Base-by-base conservation (phyloP, 1,140 invertebrate species). In the Megathymus violae region DNA sequence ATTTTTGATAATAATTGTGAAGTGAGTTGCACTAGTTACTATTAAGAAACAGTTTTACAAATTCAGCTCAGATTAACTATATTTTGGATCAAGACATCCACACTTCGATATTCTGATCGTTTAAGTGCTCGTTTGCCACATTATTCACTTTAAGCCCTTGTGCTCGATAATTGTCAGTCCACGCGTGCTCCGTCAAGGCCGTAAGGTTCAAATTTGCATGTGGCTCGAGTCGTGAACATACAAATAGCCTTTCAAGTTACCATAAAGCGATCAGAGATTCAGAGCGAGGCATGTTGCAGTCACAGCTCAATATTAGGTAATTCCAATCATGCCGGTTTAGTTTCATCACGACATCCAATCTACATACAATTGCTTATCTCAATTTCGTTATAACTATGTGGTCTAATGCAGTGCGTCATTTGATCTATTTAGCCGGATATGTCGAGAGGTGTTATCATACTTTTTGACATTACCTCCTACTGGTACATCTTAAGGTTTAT, bases 231-330 rank as follows among this genome's bases (percentile, higher is more conserved):
- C 65, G n/a, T n/a, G 63, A 64, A 51, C 64, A 71, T 74, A 70
- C 67, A 74, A 78, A 80, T 73, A 64, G 66, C 71, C 62, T 61
- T 64, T 66, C 44, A 74, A 76, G 50, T 64, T 40, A 64, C 17
- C 34, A 52, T 41, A 31, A 41, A 43, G 15, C 64, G 34, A 80
- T 84, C 78, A 80, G 56, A 78, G 62, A 85, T 85, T 82, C 80
- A 79, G 64, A 67, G 69, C 69, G 65, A 58, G 54, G 61, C 67
- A 60, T 34, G 68, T 59, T 73, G 69, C 70, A 70, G 63, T 64
- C 71, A 71, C 60, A 64, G 64, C 40, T 64, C 68, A 65, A 70
- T 76, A 74, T 85, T 80, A 82, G 78, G 78, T 76, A 82, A 82
- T 85, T 85, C 82, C 63, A 65, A 80, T 79, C 79, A 78, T 79